phyloP scores from a whole-genome alignment of 2,888 invertebrate species.

The Eilema sororculum region DNA sequence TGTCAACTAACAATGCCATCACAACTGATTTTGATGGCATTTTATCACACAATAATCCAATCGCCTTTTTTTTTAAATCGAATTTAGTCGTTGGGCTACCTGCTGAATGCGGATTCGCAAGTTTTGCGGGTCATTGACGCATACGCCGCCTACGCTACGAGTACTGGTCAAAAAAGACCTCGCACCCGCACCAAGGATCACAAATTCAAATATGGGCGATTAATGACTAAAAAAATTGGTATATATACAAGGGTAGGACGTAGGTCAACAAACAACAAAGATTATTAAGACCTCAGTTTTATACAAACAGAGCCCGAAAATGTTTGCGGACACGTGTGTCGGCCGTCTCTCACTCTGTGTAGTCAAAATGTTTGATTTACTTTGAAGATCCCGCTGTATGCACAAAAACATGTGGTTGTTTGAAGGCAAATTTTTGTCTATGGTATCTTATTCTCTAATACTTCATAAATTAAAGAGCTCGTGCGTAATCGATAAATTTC shows the following conservation, averaged over 20 bases:
- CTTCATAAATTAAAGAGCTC: conserved; percentile 52
- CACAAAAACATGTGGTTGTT: conserved; percentile 63
- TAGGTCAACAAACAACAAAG: conserved; percentile 61
- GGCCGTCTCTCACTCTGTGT: conserved; percentile 72
- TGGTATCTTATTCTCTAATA: conserved; percentile 41
- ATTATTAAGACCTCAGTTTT: conserved; percentile 68
- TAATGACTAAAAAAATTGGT: conserved; percentile 40
- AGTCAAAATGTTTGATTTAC: conserved; percentile 70
- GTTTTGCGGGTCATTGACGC: conserved; percentile 86
- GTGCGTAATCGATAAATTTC: conserved; percentile 32
- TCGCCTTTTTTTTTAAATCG: conserved; percentile 60
- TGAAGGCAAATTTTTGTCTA: conserved; percentile 41
- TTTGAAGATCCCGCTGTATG: conserved; percentile 76
- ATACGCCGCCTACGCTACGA: conserved; percentile 80
- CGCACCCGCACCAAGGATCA: conserved; percentile 44
- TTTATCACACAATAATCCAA: conserved; percentile 61
- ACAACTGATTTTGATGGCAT: conserved; percentile 39
- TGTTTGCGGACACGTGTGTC: conserved; percentile 80
- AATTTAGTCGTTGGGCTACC: conserved; percentile 66
- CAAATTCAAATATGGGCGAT: conserved; percentile 40
- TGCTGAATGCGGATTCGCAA: conserved; percentile 84
- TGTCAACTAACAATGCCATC: conserved; percentile 15
- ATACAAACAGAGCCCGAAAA: conserved; percentile 73
- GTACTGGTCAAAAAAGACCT: conserved; percentile 70
- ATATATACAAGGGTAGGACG: conserved; percentile 47